These are phyloP conservation scores for Hoplias malabaricus DNA, from an alignment of 2,113 vertebrate genomes.

Conservation along the genomic window DNA sequence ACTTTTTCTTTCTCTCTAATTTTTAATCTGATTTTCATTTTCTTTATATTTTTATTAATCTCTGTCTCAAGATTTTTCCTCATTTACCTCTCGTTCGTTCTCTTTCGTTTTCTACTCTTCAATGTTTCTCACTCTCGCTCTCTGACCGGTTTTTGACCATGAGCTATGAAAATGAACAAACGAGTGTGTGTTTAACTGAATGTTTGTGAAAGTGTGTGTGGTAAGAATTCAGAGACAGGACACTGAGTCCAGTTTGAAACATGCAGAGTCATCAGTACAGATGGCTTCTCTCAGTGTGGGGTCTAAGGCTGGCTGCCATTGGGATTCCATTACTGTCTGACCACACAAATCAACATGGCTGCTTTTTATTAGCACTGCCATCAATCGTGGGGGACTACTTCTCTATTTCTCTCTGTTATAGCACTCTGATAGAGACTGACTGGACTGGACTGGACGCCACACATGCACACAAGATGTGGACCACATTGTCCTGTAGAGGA, in stretches of 20 bases:
- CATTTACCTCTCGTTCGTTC: too few relatives aligned
- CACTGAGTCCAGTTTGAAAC: conserved; percentile 17
- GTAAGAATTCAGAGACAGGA: neutral
- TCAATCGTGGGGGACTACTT: conserved; percentile 15
- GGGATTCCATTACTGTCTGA: conserved; percentile 28
- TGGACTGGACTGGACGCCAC: neutral
- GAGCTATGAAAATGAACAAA: conserved; percentile 41
- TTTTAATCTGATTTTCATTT: too few relatives aligned
- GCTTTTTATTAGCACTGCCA: conserved; percentile 34
- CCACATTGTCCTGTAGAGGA: conserved; percentile 3
- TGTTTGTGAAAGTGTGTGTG: conserved; percentile 2
- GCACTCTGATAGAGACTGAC: conserved; percentile 51
- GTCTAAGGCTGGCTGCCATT: conserved; percentile 20
- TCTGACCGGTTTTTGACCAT: neutral
- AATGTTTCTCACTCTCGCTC: too few relatives aligned
- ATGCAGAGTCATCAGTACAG: conserved; percentile 25
- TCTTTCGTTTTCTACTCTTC: too few relatives aligned
- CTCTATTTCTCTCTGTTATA: conserved; percentile 49
- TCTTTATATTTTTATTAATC: too few relatives aligned
- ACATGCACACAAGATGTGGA: conserved; percentile 31
- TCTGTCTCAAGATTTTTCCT: too few relatives aligned
- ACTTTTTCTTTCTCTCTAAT: conserved; percentile 29
- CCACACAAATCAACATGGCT: conserved; percentile 15
- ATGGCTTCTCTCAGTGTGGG: conserved; percentile 23
- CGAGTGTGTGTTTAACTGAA: neutral